Evolutionary conservation across 2,888 invertebrate species (phyloP).

Genomic region (Theodoxus fluviatilis): DNA sequence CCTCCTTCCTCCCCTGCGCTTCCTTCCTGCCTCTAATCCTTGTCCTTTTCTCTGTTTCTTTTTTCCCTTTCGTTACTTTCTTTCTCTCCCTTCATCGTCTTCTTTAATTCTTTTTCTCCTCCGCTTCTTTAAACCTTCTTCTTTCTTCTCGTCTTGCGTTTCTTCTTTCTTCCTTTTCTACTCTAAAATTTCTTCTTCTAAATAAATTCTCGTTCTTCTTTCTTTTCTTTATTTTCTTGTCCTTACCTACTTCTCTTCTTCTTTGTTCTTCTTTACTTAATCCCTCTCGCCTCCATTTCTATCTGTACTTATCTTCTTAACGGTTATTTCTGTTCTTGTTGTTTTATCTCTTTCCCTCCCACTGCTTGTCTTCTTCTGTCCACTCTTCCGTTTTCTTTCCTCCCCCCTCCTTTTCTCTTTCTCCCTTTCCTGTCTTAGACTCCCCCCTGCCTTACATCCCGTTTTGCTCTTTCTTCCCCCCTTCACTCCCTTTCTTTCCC

Average conservation of each 20-base stretch:
- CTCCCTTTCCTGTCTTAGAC: not conserved
- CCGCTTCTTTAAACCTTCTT: no score
- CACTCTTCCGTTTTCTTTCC: not conserved
- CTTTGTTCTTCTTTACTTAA: no score
- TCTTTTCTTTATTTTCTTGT: no score
- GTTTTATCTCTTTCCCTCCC: not conserved
- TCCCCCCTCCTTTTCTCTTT: not conserved
- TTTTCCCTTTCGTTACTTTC: not conserved
- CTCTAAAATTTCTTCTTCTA: no score
- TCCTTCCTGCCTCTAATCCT: not conserved
- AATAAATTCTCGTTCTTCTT: no score
- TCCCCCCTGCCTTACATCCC: not conserved
- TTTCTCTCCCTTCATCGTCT: not conserved
- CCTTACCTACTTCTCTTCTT: no score
- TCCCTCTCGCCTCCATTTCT: no score
- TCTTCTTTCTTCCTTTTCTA: no score
- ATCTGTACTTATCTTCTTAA: no score
- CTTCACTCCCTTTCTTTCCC: slow-evolving; percentile 6
- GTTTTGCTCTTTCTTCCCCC: not conserved
- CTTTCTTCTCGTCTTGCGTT: no score
- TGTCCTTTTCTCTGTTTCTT: not conserved
- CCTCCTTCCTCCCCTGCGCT: not conserved
- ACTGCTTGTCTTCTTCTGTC: not conserved
- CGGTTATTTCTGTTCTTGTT: not conserved
- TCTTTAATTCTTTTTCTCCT: slow-evolving; percentile 8